Base-by-base conservation (phyloP, 2,888 invertebrate species). In the Tenthredo mesomela region DNA sequence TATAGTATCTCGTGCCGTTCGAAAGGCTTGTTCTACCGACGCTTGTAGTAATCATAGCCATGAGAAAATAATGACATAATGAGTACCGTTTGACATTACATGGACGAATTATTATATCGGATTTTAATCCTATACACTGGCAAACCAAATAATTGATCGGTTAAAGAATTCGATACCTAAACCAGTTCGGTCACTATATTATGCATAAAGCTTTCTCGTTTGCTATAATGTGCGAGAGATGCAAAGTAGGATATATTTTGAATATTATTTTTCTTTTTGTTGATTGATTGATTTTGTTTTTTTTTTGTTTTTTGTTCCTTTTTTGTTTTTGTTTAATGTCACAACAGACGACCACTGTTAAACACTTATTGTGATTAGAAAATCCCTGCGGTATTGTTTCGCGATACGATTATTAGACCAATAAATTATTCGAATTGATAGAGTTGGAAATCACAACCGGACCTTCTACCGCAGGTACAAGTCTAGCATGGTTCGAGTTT, bases 401-500 rank as follows among this genome's bases (percentile, higher is more conserved):
- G 29, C 40, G 47, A 29, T 5, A 33, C 25, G 40, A 80, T 80
- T 80, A 80, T 80, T 80, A n/a, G 58, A n/a, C 15, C 47, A 70
- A 82, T 82, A 50, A 70, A 82, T 82, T 82, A 67, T 67, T 47
- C 67, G n/a, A 7, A 77, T 50, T n/a, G 2, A 37, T 50, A 25
- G 2, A 37, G 80, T 61, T 25, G 80, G n/a, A 40, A 82, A 82
- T 82, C 82, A 82, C 82, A 33, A 82, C 67, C 82, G 43, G 67
- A 82, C 82, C 33, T 73, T 15, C 37, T 65, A 37, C 67, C 47
- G 29, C 37, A 82, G 70, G 25, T 50, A 82, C 37, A 61, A 82
- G 82, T 82, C 82, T 82, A 82, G 82, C 82, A 82, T 82, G 67
- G 82, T 82, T 82, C 82, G 82, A 67, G 70, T 82, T 82, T 88